These are phyloP conservation scores for Solenopsis invicta DNA, from an alignment of 1,140 invertebrate genomes.

Conservation along the genomic window DNA sequence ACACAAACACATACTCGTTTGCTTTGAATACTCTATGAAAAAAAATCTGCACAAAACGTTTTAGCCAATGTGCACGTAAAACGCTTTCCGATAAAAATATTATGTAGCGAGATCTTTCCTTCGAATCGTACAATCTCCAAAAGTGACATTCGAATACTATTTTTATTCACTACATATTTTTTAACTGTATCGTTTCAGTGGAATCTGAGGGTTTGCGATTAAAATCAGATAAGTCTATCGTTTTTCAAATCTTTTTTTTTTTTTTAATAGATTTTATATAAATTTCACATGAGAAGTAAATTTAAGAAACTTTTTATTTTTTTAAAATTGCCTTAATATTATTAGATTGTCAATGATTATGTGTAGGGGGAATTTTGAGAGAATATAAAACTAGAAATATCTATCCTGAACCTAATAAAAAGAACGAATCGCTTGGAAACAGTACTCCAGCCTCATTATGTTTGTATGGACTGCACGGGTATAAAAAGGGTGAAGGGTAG, in stretches of 20 bases:
- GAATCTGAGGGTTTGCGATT: not conserved
- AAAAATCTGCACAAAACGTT: not conserved
- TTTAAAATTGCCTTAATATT: not conserved
- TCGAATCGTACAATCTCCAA: not conserved
- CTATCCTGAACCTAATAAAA: not conserved
- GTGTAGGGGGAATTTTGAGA: not conserved
- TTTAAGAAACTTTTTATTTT: not conserved
- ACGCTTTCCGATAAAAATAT: not conserved
- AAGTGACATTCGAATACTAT: not conserved
- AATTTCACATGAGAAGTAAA: not conserved
- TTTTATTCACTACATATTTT: not conserved
- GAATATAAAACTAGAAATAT: conserved; percentile 16
- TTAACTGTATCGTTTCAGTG: not conserved
- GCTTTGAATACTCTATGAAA: not conserved
- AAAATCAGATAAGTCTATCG: not conserved
- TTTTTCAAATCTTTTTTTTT: not conserved
- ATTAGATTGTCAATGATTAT: not conserved
- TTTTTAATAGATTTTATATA: conserved; percentile 9
- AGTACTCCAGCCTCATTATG: conserved; percentile 37
- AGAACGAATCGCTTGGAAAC: conserved; percentile 18
- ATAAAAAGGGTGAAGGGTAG: conserved; percentile 40
- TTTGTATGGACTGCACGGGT: conserved; percentile 21
- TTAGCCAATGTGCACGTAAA: not conserved
- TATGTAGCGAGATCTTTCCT: not conserved
- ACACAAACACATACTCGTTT: not conserved